These are phyloP conservation scores for Liodrosophila aerea DNA, from an alignment of 2,888 invertebrate species.

Conservation along the genomic window DNA sequence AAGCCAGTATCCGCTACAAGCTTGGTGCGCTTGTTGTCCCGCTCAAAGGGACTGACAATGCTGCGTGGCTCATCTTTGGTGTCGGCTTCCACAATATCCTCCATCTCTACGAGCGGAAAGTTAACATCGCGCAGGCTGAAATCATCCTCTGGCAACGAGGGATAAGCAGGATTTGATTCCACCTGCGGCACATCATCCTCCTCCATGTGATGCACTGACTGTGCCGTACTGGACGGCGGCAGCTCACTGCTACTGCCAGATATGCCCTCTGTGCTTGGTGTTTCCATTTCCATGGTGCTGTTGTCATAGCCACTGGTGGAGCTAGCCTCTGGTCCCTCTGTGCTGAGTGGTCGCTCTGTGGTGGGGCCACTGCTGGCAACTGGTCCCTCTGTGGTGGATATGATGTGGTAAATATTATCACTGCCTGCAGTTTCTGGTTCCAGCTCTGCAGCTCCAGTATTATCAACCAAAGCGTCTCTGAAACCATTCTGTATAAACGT, in stretches of 20 bases:
- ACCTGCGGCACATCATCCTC: constrained; percentile 74
- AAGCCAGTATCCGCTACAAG: constrained; percentile 48
- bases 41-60: constrained; percentile 60
- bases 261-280: constrained; percentile 53
- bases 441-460: constrained; percentile 33
- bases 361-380: constrained; percentile 17
- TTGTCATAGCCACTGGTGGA: constrained; percentile 22
- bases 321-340: constrained; percentile 22
- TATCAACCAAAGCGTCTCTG: constrained; percentile 41
- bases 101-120: constrained; percentile 71
- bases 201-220: constrained; percentile 56
- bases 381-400: constrained; percentile 77
- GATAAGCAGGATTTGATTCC: constrained; percentile 84
- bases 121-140: constrained; percentile 81
- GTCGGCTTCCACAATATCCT: constrained; percentile 69
- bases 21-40: constrained; percentile 55
- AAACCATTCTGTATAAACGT: constrained; percentile 48
- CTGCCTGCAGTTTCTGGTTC: constrained; percentile 80
- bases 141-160: constrained; percentile 84
- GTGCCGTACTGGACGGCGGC: constrained; percentile 27
- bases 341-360: constrained; percentile 21
- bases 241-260: constrained; percentile 21
- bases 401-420: constrained; percentile 77
- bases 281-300: constrained; percentile 23
- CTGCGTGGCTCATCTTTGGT: constrained; percentile 75